Base-by-base conservation (phyloP, 2,888 invertebrate genomes). In the Ischnura elegans region DNA sequence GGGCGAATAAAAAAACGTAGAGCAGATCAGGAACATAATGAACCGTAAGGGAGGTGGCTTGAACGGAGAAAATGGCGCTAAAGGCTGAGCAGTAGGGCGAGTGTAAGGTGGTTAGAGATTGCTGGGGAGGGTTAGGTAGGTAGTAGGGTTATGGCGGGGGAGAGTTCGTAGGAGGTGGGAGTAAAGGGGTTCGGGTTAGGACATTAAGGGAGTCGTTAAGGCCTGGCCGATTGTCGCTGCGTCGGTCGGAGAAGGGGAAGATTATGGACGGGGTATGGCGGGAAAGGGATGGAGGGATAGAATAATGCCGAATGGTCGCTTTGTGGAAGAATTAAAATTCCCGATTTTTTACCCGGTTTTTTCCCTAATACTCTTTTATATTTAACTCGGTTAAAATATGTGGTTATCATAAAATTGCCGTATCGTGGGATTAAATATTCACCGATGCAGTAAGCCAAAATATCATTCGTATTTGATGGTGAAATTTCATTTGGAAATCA, bases 141-240 rank as follows among this genome's bases (percentile, higher is more conserved):
- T n/a, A n/a, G n/a, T n/a, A n/a, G n/a, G n/a, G n/a, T n/a, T n/a
- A n/a, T n/a, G n/a, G n/a, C n/a, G n/a, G n/a, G n/a, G 13, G 36
- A 42, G 42, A 21, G 25, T 16, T n/a, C 2, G 16, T 76, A 13
- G 76, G 76, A n/a, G 25, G 4, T 2, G 21, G 86, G 86, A 4
- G n/a, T 43, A 8, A 6, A 25, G 21, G 86, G 45, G 45, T 19
- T 36, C 8, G 4, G 86, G 86, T 8, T 5, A 25, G n/a, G 86
- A 45, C 45, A 86, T 86, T 43, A 45, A 86, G 86, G 25, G 86
- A 86, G 86, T n/a, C 86, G 46, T 86, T 46, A 86, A n/a, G 43
- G 86, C n/a, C 76, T 13, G 36, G 76, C 76, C 76, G 76, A 76
- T 13, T 76, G 76, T 76, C 29, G 36, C 2, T 36, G 76, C 16